phyloP scores from a whole-genome alignment of 2,797 vertebrate species.

The Microtus obscurus region DNA sequence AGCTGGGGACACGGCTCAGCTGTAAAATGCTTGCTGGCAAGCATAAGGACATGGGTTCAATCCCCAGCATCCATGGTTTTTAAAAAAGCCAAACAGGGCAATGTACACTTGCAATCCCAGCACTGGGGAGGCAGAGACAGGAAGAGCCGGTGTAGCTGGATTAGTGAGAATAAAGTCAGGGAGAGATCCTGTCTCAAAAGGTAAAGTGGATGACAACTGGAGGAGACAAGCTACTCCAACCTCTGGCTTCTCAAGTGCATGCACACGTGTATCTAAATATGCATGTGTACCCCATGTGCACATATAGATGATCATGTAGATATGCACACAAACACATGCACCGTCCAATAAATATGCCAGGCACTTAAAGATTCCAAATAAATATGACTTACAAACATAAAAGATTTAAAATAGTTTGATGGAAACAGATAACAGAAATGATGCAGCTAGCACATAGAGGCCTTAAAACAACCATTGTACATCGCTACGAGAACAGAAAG shows the following conservation, averaged over 20 bases:
- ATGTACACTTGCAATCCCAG: background rate
- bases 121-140: background rate
- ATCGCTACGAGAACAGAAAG: background rate
- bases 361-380: background rate
- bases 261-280: background rate
- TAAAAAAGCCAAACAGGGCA: background rate
- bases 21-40: background rate
- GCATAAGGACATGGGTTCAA: background rate
- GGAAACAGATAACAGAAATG: background rate
- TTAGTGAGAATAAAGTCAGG: background rate
- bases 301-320: background rate
- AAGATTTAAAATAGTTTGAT: background rate
- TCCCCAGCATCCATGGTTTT: background rate
- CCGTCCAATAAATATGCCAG: background rate
- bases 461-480: slow-evolving; percentile 16
- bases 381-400: background rate
- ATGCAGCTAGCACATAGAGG: background rate
- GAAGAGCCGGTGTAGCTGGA: background rate
- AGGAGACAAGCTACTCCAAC: background rate
- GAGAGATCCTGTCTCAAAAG: background rate
- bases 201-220: background rate
- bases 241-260: background rate
- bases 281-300: no score
- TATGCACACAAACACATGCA: background rate
- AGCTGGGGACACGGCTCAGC: background rate